Evolutionary conservation across 2,888 invertebrate genomes (phyloP).

Genomic region (Drosophila flavopinicola): DNA sequence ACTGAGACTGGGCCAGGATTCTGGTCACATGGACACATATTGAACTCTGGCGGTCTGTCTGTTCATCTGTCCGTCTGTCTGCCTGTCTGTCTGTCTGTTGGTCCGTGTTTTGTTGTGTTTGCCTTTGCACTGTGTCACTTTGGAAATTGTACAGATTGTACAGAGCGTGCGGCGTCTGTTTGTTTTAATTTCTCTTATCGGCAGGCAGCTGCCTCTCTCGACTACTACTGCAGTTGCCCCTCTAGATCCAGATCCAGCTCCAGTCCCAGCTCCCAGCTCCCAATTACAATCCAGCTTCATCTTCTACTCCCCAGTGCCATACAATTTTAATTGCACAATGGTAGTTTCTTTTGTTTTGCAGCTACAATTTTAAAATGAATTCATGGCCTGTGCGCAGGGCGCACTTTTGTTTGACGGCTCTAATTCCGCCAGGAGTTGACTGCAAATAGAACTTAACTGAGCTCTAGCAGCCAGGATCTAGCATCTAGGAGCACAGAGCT

Average conservation of each 20-base stretch:
- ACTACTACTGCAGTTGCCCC: slow-evolving; percentile 18
- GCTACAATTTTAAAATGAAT: slow-evolving; percentile 77
- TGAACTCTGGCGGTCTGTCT: slow-evolving; percentile 45
- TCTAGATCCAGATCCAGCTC: slow-evolving; percentile 14
- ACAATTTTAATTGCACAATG: slow-evolving; percentile 80
- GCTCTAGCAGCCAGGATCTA: slow-evolving; percentile 1
- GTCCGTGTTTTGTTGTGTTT: slow-evolving; percentile 24
- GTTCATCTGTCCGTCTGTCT: slow-evolving; percentile 1
- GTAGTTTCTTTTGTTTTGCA: slow-evolving; percentile 74
- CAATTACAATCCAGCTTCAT: slow-evolving; percentile 1
- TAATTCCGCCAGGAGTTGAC: slow-evolving; percentile 68
- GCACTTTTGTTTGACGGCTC: slow-evolving; percentile 72
- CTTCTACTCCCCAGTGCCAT: slow-evolving; percentile 67
- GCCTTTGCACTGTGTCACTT: slow-evolving; percentile 66
- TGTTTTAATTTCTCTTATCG: slow-evolving; percentile 78
- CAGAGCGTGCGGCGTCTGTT: slow-evolving; percentile 57
- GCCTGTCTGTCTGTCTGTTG: slow-evolving; percentile 8
- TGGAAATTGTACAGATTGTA: slow-evolving; percentile 74
- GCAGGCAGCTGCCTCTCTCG: slow-evolving; percentile 69
- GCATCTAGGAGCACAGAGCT: slow-evolving; percentile 37
- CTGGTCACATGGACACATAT: slow-evolving; percentile 55
- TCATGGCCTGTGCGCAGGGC: slow-evolving; percentile 66
- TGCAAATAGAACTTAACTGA: slow-evolving; percentile 32
- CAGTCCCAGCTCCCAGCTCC: slow-evolving; percentile 51
- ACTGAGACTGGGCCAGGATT: slow-evolving; percentile 29